Evolutionary conservation across 92 coral and sea anemone genomes (phyloP).

Genomic region (Paragorgia papillata): DNA sequence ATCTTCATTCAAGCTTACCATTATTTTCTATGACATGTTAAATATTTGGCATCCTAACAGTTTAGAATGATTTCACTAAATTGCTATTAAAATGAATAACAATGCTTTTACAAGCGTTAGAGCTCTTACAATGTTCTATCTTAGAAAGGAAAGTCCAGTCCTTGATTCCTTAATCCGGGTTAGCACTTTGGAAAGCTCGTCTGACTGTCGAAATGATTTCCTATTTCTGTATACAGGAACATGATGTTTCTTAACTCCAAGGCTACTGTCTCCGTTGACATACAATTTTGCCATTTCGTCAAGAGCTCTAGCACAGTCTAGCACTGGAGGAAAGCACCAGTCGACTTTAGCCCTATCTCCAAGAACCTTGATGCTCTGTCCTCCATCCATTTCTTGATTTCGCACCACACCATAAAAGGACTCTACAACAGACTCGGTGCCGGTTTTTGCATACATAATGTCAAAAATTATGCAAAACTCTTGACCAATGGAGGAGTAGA

Average conservation of each 20-base stretch:
- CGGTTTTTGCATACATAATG: no score
- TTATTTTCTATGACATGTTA: no score
- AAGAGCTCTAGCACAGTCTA: conserved; percentile 18
- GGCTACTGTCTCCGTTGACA: conserved; percentile 3
- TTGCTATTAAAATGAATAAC: no score
- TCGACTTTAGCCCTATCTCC: conserved; percentile 4
- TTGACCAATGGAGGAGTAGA: conserved; percentile 27
- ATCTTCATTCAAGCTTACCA: no score
- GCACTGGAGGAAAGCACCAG: no score
- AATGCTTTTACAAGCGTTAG: no score
- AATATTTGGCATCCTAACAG: no score
- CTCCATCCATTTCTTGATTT: conserved; percentile 22
- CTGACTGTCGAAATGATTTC: background rate
- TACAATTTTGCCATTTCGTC: conserved; percentile 23
- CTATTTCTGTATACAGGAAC: conserved; percentile 20
- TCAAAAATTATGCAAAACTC: no score
- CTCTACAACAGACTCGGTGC: conserved; percentile 5
- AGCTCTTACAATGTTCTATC: background rate
- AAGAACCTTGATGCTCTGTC: conserved; percentile 29
- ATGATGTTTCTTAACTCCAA: conserved; percentile 17
- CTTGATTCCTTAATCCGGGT: background rate
- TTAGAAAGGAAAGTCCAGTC: conserved; percentile 1
- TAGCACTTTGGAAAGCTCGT: conserved; percentile 1
- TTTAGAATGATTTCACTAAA: no score
- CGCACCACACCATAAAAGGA: conserved; percentile 4